A percentile compares a stretch with the other conserved stretches of the same genome.
These are phyloP conservation scores for Gryllus longicercus DNA, from an alignment of 2,888 invertebrate genomes.

Conservation along the genomic window DNA sequence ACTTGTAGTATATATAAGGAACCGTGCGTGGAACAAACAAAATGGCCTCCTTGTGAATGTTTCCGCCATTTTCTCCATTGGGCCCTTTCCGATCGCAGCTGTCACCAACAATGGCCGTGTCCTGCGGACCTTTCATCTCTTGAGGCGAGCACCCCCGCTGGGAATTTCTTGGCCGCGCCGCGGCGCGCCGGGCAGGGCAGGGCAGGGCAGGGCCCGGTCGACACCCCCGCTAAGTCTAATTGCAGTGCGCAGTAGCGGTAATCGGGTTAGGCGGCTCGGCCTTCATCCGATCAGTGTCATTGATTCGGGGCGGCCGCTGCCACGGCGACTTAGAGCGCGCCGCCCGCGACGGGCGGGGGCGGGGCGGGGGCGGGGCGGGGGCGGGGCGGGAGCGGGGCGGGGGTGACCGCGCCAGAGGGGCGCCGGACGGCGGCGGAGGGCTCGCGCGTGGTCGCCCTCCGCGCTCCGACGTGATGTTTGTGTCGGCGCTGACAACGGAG, in stretches of 20 bases:
- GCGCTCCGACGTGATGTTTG: no score
- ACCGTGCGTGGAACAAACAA: no score
- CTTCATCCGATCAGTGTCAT: slow-evolving; percentile 17
- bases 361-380: slow-evolving; percentile 23
- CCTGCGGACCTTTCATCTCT: not conserved
- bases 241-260: slow-evolving; percentile 22
- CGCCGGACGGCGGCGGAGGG: not conserved
- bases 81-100: not conserved
- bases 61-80: no score
- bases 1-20: no score
- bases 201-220: not conserved
- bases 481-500: no score
- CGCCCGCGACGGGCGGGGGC: not conserved
- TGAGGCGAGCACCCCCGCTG: not conserved
- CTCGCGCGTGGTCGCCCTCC: no score
- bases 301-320: slow-evolving; percentile 4
- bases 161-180: not conserved
- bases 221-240: slow-evolving; percentile 18
- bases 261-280: slow-evolving; percentile 20
- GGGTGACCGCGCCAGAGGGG: not conserved
- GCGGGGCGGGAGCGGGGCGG: not conserved
- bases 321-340: not conserved
- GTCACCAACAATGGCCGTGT: not conserved
- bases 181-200: not conserved
- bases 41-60: no score